phyloP scores from a whole-genome alignment of 2,797 vertebrate species.

The Podarcis lilfordi region DNA sequence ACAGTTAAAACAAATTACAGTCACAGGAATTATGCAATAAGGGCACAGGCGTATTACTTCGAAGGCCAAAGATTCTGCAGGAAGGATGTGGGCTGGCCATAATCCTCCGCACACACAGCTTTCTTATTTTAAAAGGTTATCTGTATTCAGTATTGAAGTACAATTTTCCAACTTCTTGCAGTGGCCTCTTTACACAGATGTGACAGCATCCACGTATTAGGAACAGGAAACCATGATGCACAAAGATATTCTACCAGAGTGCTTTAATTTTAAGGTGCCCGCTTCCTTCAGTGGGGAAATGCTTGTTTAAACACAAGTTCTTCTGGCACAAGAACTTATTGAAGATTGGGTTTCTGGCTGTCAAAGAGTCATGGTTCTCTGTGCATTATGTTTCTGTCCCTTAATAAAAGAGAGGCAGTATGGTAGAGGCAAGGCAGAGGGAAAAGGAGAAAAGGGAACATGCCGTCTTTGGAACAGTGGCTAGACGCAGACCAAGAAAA shows the following conservation, averaged over 20 bases:
- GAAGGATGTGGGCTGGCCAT: constrained; percentile 1
- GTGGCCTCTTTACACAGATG: not conserved
- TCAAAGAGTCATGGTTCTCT: not conserved
- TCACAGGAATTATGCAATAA: not conserved
- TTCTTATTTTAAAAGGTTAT: constrained; percentile 15
- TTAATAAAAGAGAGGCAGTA: no score
- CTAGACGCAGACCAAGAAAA: no score
- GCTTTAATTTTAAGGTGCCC: not conserved
- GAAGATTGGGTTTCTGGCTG: not conserved
- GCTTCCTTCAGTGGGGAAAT: not conserved
- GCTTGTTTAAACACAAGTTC: not conserved
- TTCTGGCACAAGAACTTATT: not conserved
- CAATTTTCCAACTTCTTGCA: not conserved
- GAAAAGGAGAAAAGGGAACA: no score
- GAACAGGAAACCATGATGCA: not conserved
- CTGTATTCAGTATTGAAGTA: constrained; percentile 22
- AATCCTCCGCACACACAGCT: constrained; percentile 13
- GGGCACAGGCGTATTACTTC: not conserved
- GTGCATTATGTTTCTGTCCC: not conserved
- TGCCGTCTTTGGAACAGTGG: no score
- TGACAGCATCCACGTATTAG: not conserved
- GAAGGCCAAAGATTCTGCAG: not conserved
- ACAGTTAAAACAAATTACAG: no score
- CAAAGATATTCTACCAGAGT: not conserved
- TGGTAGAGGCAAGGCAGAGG: no score